A percentile compares a stretch with the other conserved stretches of the same genome.
phyloP scores from a whole-genome alignment of 2,888 invertebrate species.

The Hylaea fasciaria region DNA sequence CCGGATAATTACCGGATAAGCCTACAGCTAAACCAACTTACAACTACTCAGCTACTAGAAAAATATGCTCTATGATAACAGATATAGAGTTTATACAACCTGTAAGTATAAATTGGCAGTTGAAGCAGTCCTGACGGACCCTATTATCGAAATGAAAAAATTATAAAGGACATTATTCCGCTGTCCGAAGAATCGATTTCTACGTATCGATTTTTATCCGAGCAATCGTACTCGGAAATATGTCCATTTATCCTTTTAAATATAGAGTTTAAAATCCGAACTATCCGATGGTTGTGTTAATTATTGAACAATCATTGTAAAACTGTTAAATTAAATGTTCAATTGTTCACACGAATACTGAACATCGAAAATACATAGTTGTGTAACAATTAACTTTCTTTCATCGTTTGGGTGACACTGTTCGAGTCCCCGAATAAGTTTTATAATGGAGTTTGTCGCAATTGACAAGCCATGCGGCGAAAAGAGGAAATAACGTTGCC shows the following conservation, averaged over 20 bases:
- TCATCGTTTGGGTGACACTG: constrained; percentile 24
- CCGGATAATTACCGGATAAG: constrained; percentile 68
- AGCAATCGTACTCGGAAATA: constrained; percentile 63
- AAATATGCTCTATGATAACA: constrained; percentile 40
- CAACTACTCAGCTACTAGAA: constrained; percentile 16
- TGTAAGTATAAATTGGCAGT: constrained; percentile 26
- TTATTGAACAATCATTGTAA: constrained; percentile 40
- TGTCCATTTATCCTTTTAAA: constrained; percentile 32
- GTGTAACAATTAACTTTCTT: constrained; percentile 24
- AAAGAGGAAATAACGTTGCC: background rate
- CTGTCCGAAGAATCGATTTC: constrained; percentile 66
- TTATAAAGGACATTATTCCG: constrained; percentile 41
- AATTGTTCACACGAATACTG: constrained; percentile 34
- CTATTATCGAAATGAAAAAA: constrained; percentile 64
- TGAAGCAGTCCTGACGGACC: constrained; percentile 19
- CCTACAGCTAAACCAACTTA: constrained; percentile 48
- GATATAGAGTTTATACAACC: constrained; percentile 31
- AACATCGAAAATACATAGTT: constrained; percentile 34
- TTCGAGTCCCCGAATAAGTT: constrained; percentile 18
- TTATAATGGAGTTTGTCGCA: constrained; percentile 15
- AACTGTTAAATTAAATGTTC: constrained; percentile 39
- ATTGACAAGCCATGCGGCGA: constrained; percentile 6
- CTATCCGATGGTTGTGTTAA: constrained; percentile 31
- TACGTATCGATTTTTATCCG: constrained; percentile 58
- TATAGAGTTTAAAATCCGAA: constrained; percentile 37